These are phyloP conservation scores for Lasioglossum oenotherae DNA, from an alignment of 2,888 invertebrate species.

Conservation along the genomic window DNA sequence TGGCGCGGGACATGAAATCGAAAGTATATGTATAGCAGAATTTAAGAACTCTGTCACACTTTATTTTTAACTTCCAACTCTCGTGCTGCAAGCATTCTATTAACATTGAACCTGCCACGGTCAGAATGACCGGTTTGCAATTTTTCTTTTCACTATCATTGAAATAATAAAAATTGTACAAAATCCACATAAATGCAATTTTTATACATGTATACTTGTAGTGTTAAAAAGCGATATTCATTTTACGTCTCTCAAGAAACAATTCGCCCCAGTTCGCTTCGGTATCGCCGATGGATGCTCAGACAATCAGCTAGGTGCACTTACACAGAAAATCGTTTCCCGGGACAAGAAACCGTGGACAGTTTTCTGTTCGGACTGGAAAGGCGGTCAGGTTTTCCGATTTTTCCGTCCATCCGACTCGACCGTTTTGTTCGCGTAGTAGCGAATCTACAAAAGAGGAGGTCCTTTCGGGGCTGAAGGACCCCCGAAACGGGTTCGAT, in stretches of 20 bases:
- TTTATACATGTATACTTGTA: too few relatives aligned
- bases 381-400: not conserved
- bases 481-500: conserved; percentile 18
- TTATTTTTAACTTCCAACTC: not conserved
- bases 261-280: not conserved
- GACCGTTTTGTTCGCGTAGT: not conserved
- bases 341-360: not conserved
- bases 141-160: not conserved
- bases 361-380: not conserved
- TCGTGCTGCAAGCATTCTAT: not conserved
- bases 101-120: not conserved
- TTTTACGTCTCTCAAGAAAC: not conserved
- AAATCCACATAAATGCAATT: too few relatives aligned
- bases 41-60: not conserved
- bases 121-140: not conserved
- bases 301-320: not conserved
- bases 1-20: not conserved
- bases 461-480: not conserved
- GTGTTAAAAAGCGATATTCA: not conserved
- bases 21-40: not conserved
- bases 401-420: not conserved
- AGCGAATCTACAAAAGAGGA: not conserved
- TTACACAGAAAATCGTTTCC: not conserved
- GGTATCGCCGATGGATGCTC: not conserved
- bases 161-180: too few relatives aligned